Percentiles rank a stretch among this genome's conserved stretches.
Conservation (phyloP, 2,888 invertebrate species). For the Cephus spinipes region DNA sequence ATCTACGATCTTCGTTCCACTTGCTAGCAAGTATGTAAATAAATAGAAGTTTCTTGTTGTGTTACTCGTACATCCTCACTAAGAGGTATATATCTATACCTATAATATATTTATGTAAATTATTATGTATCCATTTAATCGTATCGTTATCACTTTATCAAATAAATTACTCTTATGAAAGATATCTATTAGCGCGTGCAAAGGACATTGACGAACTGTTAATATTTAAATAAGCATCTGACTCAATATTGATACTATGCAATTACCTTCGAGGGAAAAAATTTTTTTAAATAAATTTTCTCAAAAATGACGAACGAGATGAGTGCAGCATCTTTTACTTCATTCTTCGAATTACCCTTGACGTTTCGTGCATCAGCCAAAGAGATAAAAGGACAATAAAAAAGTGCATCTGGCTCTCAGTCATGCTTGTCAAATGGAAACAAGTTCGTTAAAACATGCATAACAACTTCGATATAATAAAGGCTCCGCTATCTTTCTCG, state of each 20-base stretch:
- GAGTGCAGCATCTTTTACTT: conserved; percentile 21
- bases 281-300: not conserved
- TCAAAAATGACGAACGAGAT: not conserved
- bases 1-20: not conserved
- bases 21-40: not conserved
- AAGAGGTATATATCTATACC: not conserved
- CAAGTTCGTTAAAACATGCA: not conserved
- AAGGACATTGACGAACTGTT: not conserved
- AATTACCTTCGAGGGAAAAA: not conserved
- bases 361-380: conserved; percentile 54
- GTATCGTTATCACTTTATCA: not conserved
- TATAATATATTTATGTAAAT: not conserved
- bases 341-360: conserved; percentile 37
- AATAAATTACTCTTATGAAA: not conserved
- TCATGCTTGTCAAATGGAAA: conserved; percentile 31
- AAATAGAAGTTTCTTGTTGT: not conserved
- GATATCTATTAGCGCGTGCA: not conserved
- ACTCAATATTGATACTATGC: not conserved
- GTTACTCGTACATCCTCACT: not conserved
- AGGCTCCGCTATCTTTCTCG: not conserved
- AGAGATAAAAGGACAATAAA: conserved; percentile 45
- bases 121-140: not conserved
- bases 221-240: not conserved
- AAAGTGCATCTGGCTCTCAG: conserved; percentile 45
- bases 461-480: not conserved